Evolutionary conservation across 1,140 invertebrate species (phyloP).

Genomic region (Lepidurus packardi): DNA sequence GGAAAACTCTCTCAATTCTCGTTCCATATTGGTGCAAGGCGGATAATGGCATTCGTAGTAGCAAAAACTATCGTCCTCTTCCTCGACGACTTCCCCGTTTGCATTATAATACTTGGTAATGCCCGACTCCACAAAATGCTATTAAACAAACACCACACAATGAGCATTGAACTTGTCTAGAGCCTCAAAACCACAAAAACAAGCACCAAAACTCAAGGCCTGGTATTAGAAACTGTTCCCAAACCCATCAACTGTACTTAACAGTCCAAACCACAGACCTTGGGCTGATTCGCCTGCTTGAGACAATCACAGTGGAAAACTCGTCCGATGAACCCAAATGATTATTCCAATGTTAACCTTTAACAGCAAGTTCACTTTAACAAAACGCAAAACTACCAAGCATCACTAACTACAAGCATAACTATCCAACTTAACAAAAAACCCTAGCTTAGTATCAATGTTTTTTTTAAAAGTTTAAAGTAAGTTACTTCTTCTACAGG

Average conservation of each 20-base stretch:
- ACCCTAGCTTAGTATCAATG: not conserved
- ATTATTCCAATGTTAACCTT: too few relatives aligned
- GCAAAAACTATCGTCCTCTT: constrained; percentile 46
- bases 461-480: not conserved
- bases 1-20: constrained; percentile 52
- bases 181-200: not conserved
- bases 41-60: constrained; percentile 55
- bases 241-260: too few relatives aligned
- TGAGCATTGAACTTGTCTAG: constrained; percentile 31
- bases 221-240: too few relatives aligned
- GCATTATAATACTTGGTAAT: constrained; percentile 46
- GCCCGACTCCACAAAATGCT: constrained; percentile 44
- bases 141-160: not conserved
- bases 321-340: too few relatives aligned
- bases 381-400: too few relatives aligned
- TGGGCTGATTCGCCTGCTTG: too few relatives aligned
- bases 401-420: too few relatives aligned
- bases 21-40: constrained; percentile 53
- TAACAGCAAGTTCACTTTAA: too few relatives aligned
- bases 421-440: too few relatives aligned
- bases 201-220: too few relatives aligned
- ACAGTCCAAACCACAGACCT: too few relatives aligned
- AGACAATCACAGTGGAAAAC: too few relatives aligned
- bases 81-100: constrained; percentile 47
- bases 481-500: constrained; percentile 44